Conservation (phyloP, 2,113 vertebrate genomes). For the Rhipidura dahli region DNA sequence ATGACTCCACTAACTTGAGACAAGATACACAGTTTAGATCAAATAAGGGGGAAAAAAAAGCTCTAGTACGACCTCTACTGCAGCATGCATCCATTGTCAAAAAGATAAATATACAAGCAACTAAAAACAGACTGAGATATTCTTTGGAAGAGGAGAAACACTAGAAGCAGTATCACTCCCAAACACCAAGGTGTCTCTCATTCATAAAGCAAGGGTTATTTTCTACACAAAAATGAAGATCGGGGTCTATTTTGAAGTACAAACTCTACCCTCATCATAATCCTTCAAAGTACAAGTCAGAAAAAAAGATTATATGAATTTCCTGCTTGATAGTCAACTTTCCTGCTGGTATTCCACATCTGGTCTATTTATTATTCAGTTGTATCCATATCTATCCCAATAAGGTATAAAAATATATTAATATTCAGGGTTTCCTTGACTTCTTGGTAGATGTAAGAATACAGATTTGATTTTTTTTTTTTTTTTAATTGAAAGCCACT, state of each 20-base stretch:
- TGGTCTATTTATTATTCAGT: neutral
- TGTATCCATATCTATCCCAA: neutral
- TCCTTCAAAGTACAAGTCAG: neutral
- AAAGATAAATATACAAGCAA: neutral
- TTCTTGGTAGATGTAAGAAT: neutral
- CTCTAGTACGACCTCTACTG: neutral
- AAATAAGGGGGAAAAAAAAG: neutral
- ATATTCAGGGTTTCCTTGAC: neutral
- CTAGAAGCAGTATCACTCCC: neutral
- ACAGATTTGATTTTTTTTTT: neutral
- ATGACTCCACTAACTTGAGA: neutral
- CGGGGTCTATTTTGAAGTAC: neutral
- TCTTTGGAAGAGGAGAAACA: neutral
- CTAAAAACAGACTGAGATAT: neutral
- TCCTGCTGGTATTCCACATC: neutral
- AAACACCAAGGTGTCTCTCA: neutral
- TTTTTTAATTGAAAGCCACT: neutral
- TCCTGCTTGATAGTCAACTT: neutral
- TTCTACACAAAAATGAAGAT: neutral
- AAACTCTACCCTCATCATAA: neutral
- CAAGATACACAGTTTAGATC: neutral
- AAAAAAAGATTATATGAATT: neutral
- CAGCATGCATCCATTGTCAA: neutral
- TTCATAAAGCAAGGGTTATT: neutral
- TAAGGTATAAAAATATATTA: neutral